phyloP scores from a whole-genome alignment of 2,113 vertebrate genomes.

The Cairina moschata region DNA sequence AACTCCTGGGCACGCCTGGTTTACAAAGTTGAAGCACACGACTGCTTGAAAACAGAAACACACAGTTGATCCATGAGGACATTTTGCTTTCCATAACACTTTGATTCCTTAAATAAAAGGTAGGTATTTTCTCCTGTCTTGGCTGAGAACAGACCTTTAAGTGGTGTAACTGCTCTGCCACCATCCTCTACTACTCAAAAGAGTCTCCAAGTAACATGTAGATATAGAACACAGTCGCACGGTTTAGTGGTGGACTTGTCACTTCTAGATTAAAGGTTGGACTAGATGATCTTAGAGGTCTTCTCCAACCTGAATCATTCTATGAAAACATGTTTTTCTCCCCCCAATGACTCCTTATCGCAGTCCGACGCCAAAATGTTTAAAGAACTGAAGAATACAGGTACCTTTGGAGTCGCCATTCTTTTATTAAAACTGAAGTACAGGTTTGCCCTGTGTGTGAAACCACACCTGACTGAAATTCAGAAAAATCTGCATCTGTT shows the following conservation, averaged over 20 bases:
- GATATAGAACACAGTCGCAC: too few species aligned
- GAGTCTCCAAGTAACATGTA: neutral
- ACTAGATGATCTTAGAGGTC: too few species aligned
- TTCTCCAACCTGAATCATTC: too few species aligned
- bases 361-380: too few species aligned
- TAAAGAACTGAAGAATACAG: neutral
- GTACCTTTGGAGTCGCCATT: neutral
- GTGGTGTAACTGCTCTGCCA: neutral
- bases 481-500: neutral
- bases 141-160: neutral
- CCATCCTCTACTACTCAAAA: neutral
- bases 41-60: neutral
- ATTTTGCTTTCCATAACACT: neutral
- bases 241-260: too few species aligned
- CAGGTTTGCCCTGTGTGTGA: too few species aligned
- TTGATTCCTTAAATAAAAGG: neutral
- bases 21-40: neutral
- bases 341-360: neutral
- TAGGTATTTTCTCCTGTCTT: too few species aligned
- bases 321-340: too few species aligned
- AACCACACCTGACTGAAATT: neutral
- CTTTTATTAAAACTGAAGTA: neutral
- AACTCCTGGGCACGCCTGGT: accelerated
- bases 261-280: too few species aligned
- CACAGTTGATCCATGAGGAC: neutral